Base-by-base conservation (phyloP, 2,797 vertebrate genomes). In the Siniperca obscura region DNA sequence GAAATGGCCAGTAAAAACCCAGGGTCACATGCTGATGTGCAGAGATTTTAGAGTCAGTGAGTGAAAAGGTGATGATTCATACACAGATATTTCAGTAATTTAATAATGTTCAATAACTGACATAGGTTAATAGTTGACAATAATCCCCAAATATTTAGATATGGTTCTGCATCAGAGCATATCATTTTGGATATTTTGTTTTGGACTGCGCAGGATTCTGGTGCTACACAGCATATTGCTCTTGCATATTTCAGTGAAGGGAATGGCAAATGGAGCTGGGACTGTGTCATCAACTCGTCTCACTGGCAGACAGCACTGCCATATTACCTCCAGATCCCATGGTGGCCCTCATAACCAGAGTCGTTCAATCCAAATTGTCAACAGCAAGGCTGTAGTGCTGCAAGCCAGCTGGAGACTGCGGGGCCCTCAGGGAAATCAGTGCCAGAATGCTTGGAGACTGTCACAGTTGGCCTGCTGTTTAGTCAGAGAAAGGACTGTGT, bases 361-460 rank as follows among this genome's bases (percentile, higher is more conserved):
- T 30, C 3, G 71, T 46, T 76, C 48, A 8, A 79, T 82, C 70
- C 82, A 89, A 80, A 78, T 62, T 90, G 86, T 70, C 44, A 9
- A 40, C 19, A 59, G 71, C 48, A 71, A 82, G 86, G 80, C 80
- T 78, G 59, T 36, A 71, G 79, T n/a, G 67, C 74, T 65, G 62
- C 21, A 3, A 82, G 80, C 78, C 89, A 91, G 86, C 82, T 78
- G 82, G 82, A 87, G 84, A 83, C 78, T 60, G 69, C 40, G 0
- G 21, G 66, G 70, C 62, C 89, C 82, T 71, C 27, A 0, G 88
- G 93, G 93, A 93, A 92, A 92, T 93, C 88, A 85, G 74, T 42
- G 57, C 77, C 89, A 92, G 80, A 82, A 86, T 86, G 85, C 68
- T 82, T 70, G 42, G 79, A 88, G 84, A 80, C 27, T 16, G 70